Evolutionary conservation across 2,113 vertebrate species (phyloP).

Genomic region (Trinectes maculatus): DNA sequence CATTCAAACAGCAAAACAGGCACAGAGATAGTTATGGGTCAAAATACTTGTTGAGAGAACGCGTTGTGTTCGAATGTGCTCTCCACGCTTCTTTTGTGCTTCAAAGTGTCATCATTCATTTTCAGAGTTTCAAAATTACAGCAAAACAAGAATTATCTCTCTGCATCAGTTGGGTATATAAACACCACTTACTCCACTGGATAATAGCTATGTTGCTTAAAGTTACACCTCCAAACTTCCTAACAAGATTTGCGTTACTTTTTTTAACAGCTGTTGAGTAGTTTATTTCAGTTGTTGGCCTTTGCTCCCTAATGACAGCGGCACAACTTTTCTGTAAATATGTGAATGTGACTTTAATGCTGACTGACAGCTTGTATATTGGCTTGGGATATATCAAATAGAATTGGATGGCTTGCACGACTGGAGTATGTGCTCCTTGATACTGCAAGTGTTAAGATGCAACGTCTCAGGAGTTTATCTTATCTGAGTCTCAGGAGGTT

Average conservation of each 20-base stretch:
- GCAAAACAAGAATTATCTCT: constrained; percentile 13
- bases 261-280: constrained; percentile 65
- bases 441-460: constrained; percentile 73
- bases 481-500: constrained; percentile 71
- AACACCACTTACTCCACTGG: constrained; percentile 33
- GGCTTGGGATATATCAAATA: constrained; percentile 82
- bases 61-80: not conserved
- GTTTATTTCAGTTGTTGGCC: constrained; percentile 74
- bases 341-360: constrained; percentile 75
- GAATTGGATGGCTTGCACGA: constrained; percentile 81
- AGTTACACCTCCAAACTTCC: constrained; percentile 52
- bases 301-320: constrained; percentile 79
- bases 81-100: constrained; percentile 1
- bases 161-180: not conserved
- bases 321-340: constrained; percentile 78
- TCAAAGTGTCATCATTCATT: constrained; percentile 15
- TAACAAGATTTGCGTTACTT: constrained; percentile 48
- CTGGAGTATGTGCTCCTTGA: constrained; percentile 76
- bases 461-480: constrained; percentile 74
- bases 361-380: constrained; percentile 80
- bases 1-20: constrained; percentile 9
- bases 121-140: constrained; percentile 23
- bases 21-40: constrained; percentile 11
- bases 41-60: constrained; percentile 5
- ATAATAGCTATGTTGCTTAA: constrained; percentile 56